Evolutionary conservation across 1,140 invertebrate species (phyloP), one percentile per base, ranked within the genome.

Genomic region (Harpegnathos saltator): DNA sequence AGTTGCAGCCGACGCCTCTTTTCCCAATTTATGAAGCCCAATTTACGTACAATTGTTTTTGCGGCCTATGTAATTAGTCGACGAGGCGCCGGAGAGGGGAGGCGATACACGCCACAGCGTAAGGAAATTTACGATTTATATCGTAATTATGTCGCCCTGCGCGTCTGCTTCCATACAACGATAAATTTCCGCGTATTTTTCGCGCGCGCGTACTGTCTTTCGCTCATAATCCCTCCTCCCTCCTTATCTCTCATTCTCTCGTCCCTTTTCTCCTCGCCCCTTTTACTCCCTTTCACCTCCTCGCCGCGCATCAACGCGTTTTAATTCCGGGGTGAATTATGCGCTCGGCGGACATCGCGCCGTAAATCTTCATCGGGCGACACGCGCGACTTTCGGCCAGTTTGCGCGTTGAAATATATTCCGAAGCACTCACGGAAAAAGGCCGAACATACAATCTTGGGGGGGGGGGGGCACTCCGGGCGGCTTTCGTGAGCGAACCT

Each of bases 401-500:
- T 38, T 52, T 52, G 14, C 4, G 19, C 19, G 62, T 50, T 50
- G 11, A 63, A 22, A 56, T 73, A 73, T 48, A 74, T 24, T 65
- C 33, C 33, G 7, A 54, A 63, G 73, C 26, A 65, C 73, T 77
- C 38, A 38, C 5, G 54, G 22, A 65, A 22, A 54, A 66, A 66
- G 3, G 22, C 26, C 44, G n/a, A 61, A 65, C 48, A n/a, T n/a
- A n/a, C n/a, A 54, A 17, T 33, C 15, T 77, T 77, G 29, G 29
- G 5, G n/a, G 12, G 48, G 17, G 65, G 26, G 17, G 54, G 38
- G 66, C 15, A 66, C 48, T 54, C 61, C 38, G 1, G n/a, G 9
- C 26, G 63, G 61, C 74, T 86, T 83, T 75, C n/a, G n/a, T n/a
- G n/a, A 19, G 26, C 52, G 65, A 83, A 86, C 29, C 24, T 44